Conservation (phyloP, 2,797 vertebrate species). For the Mastacembelus armatus region DNA sequence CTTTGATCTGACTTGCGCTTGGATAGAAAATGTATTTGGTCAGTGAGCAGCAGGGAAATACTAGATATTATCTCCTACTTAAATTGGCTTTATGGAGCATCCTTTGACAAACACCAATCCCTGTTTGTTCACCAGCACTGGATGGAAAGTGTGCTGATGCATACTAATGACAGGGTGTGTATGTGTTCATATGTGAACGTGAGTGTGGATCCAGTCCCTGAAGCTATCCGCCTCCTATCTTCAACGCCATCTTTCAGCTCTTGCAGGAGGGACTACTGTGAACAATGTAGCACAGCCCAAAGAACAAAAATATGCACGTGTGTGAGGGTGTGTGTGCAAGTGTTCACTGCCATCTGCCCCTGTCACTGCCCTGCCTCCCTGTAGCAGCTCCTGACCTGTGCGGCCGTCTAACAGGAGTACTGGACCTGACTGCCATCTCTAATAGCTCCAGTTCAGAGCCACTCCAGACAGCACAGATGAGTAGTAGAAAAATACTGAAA, state of each 20-base stretch:
- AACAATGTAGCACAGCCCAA: slow-evolving; percentile 70
- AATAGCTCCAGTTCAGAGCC: slow-evolving; percentile 36
- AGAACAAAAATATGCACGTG: slow-evolving; percentile 37
- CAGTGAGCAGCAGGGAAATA: slow-evolving; percentile 47
- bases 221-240: slow-evolving; percentile 52
- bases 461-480: slow-evolving; percentile 14
- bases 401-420: slow-evolving; percentile 9
- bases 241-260: slow-evolving; percentile 67
- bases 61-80: slow-evolving; percentile 49
- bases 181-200: neutral
- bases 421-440: slow-evolving; percentile 38
- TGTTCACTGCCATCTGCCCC: slow-evolving; percentile 57
- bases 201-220: slow-evolving; percentile 32
- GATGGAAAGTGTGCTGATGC: slow-evolving; percentile 56
- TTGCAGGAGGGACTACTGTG: slow-evolving; percentile 64
- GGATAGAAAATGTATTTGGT: slow-evolving; percentile 46
- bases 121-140: slow-evolving; percentile 69
- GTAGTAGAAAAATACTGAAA: slow-evolving; percentile 6
- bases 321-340: slow-evolving; percentile 18
- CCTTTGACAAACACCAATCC: slow-evolving; percentile 64
- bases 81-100: slow-evolving; percentile 58
- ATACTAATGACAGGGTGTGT: slow-evolving; percentile 56
- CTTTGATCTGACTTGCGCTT: slow-evolving; percentile 24
- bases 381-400: slow-evolving; percentile 45
- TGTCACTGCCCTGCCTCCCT: slow-evolving; percentile 24